Evolutionary conservation across 2,888 invertebrate genomes (phyloP), one percentile per base, ranked within the genome.

Genomic region (Allolobophora icterica): DNA sequence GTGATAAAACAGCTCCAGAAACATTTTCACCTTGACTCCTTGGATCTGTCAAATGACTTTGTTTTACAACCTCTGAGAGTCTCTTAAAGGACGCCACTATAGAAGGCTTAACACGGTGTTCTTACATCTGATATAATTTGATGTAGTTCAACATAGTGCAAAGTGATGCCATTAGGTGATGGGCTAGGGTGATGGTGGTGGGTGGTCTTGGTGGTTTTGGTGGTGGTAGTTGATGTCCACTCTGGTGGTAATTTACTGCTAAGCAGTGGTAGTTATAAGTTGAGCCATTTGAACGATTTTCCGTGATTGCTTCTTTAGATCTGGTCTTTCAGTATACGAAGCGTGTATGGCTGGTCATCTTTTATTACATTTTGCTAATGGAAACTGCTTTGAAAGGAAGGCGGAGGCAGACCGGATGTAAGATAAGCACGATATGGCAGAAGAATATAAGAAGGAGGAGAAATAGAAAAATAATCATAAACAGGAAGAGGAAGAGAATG

Each of bases 211-310:
- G 42, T 15, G 42, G 13, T 42, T 15, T 42, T 42, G 71, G n/a
- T 71, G 71, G 71, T n/a, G 71, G 71, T n/a, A n/a, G 11, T n/a
- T 30, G 71, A n/a, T 30, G 8, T 71, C 42, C 42, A 52, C 24
- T 24, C 4, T 45, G 52, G 24, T 52, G 52, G n/a, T 52, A 52
- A 52, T 52, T 52, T 52, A 52, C 52, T 52, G 21, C 71, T n/a
- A 71, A 71, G 71, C n/a, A 71, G 71, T 71, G 71, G 11, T 71
- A 71, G 71, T 71, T 71, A n/a, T n/a, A 71, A 71, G 71, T 71
- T 71, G 71, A 71, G 30, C n/a, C 71, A 71, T 71, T n/a, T n/a
- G 30, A 71, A 71, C n/a, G 71, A 71, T 52, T 52, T 52, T 52
- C 24, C 24, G 52, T 52, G n/a, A 71, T 71, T 71, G 71, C 71